Base-by-base conservation (phyloP, 2,888 invertebrate genomes). In the Sericinus montela region DNA sequence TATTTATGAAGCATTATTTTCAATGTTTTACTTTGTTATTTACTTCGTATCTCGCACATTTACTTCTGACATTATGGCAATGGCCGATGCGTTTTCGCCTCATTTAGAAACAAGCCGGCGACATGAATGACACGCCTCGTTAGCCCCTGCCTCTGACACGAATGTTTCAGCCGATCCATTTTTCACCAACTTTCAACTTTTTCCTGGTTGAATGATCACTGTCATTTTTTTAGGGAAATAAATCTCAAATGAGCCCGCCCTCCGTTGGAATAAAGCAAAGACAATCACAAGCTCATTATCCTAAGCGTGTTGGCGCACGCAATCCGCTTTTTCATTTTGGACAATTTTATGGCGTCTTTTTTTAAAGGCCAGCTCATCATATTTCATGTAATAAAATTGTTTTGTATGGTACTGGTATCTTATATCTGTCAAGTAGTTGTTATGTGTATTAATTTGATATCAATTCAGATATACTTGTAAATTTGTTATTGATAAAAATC, bases 101-200 rank as follows among this genome's bases (percentile, higher is more conserved):
- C 67, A 71, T 75, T 79, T 67, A 62, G 72, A 70, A 75, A 62
- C 66, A 64, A 74, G 76, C 67, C 63, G 69, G 59, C 42, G 68
- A 67, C 71, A 68, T 71, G 65, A 78, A 19, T 19, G 39, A 75
- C 81, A 73, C 53, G 64, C 66, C 72, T 82, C 83, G 77, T 83
- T 81, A 78, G 63, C 63, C 60, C 52, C 58, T 50, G 37, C 37
- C 45, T 52, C 56, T 64, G 57, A 61, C 67, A 64, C 63, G 64
- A 62, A 64, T 53, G 56, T 55, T 51, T 54, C 52, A 53, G 75
- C 69, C 56, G 72, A 71, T 61, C 71, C 74, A 51, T 54, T 52
- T 53, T 53, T 52, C 49, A 55, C 54, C 53, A 25, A 29, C 39
- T 39, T 25, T 29, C 42, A 48, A 42, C 48, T 42, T 49, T 40